Evolutionary conservation across 2,888 invertebrate species (phyloP), one percentile per base, ranked within the genome.

Genomic region (Octonoba sinensis): DNA sequence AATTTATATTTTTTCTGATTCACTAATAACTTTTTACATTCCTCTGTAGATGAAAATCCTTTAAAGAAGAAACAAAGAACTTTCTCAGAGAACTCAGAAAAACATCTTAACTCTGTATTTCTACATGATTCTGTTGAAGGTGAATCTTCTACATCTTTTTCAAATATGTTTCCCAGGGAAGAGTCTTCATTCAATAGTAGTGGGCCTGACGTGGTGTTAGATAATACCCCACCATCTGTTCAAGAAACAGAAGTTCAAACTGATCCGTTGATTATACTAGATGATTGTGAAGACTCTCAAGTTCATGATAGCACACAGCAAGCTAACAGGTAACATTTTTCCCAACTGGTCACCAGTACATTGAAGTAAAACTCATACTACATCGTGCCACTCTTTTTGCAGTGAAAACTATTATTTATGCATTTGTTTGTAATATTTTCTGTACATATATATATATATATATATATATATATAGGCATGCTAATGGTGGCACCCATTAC

Each of bases 221-320:
- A 76, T 22, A 51, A 49, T 24, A 16, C 51, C 13, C 24, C 74
- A 24, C 51, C 82, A 54, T 57, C 76, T 62, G 57, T 82, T 18
- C 75, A 76, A 72, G 82, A 82, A 54, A 82, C 22, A 27, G 71
- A 82, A 76, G 60, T 76, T 20, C 75, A 76, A 46, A 67, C 76
- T 16, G 82, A 82, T 60, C 71, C 66, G n/a, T 36, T 76, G 20
- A 59, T 47, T 18, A 44, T 57, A 36, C 20, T 56, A n/a, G 60
- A 74, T 16, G 81, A 81, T 44, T 15, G 24, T 18, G 70, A 82
- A 56, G 72, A 82, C 46, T 13, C 56, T 27, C 65, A 62, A 46
- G 20, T 36, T 56, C 71, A 66, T 49, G 49, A 54, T 57, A 12
- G 49, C 22, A 44, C 47, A 46, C 47, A 65, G n/a, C 47, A 20